Evolutionary conservation across 2,888 invertebrate genomes (phyloP), one percentile per base, ranked within the genome.

Genomic region (Ethmia dodecea): DNA sequence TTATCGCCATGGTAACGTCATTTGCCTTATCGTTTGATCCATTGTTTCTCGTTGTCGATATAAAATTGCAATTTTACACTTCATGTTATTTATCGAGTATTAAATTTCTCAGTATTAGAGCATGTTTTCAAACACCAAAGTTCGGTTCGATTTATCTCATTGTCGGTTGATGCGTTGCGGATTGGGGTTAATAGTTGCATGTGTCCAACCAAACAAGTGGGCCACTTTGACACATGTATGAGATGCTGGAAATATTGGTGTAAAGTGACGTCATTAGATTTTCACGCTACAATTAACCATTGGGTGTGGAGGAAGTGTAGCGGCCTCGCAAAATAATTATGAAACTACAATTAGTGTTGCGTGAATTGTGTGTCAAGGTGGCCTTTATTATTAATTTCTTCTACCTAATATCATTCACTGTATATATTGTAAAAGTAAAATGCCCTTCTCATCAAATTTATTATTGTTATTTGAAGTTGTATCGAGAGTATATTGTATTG

Each of bases 321-420:
- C 28, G 34, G 25, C 28, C 34, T 28, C 42, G 16, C 35, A 35
- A 31, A 26, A 24, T 16, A 24, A 36, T 33, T 16, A 34, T 36
- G 38, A 38, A 38, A 43, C 37, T 34, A 29, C 39, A 13, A 35
- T 37, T 33, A 40, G 33, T 37, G 28, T 28, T 44, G 42, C 47
- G 45, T 49, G 45, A 49, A 60, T 57, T 49, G 55, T 55, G 55
- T 58, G 65, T 66, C 56, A 59, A 62, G 61, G 58, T 50, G 55
- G 55, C 47, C 53, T 49, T 47, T 55, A 52, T 60, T 50, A 54
- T 54, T n/a, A n/a, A n/a, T 60, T 61, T 46, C 48, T 48, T 50
- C 45, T 41, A 38, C 35, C 41, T 53, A 47, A 44, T 52, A 55
- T 54, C 47, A 38, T 55, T 58, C 55, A 52, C 46, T 69, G 60